phyloP scores from a whole-genome alignment of 2,113 vertebrate species.

The Heterocephalus glaber region DNA sequence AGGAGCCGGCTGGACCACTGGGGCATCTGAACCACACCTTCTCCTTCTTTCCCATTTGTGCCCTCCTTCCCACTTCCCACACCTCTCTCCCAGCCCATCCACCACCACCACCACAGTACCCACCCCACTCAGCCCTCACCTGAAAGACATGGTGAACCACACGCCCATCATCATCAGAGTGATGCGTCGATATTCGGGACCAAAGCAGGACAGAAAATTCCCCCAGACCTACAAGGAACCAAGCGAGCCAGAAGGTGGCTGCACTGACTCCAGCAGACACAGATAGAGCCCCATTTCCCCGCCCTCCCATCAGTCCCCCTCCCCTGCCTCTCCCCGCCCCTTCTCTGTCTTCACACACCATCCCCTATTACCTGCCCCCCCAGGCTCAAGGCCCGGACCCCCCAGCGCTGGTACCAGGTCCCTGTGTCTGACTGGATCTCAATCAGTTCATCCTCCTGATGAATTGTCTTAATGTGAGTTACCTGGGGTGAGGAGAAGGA shows the following conservation, averaged over 20 bases:
- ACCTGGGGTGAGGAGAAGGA: constrained; percentile 85
- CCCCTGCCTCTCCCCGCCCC: neutral
- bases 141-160: constrained; percentile 99
- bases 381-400: constrained; percentile 89
- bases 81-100: too few species aligned
- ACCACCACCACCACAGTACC: neutral
- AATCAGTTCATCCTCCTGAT: constrained; percentile 94
- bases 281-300: neutral
- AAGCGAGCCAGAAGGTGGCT: neutral
- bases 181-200: constrained; percentile 92
- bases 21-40: neutral
- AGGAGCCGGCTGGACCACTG: neutral
- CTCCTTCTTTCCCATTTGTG: neutral
- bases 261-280: too few species aligned
- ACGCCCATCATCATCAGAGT: constrained; percentile 99
- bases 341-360: neutral
- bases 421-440: constrained; percentile 91
- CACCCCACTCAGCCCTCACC: constrained; percentile 82
- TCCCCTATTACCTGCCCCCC: constrained; percentile 91
- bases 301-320: neutral
- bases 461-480: constrained; percentile 97
- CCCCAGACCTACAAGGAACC: constrained; percentile 89
- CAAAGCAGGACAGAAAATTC: constrained; percentile 93
- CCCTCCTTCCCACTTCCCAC: neutral
- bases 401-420: constrained; percentile 95